These are phyloP conservation scores for Drosophila tripunctata DNA, from an alignment of 2,888 invertebrate genomes.

Conservation along the genomic window DNA sequence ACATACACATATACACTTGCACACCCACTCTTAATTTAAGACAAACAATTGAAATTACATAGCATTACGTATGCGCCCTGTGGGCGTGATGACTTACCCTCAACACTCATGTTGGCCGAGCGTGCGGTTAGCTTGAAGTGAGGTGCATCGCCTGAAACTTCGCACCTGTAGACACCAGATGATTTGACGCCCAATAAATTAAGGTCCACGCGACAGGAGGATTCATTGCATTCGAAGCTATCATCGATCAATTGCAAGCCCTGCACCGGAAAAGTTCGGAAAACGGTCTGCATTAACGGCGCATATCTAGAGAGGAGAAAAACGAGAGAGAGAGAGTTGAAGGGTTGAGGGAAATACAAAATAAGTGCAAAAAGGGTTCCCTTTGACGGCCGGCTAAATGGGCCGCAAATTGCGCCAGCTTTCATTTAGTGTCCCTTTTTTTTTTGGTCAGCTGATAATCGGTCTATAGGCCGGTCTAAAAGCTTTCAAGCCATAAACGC, in stretches of 20 bases:
- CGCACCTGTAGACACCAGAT: constrained; percentile 86
- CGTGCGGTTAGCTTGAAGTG: constrained; percentile 86
- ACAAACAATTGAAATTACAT: constrained; percentile 71
- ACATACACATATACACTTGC: constrained; percentile 2
- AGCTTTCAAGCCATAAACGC: constrained; percentile 71
- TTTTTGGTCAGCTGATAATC: constrained; percentile 63
- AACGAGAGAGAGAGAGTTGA: neutral
- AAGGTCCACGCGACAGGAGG: constrained; percentile 81
- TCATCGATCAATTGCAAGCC: constrained; percentile 79
- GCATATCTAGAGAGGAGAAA: constrained; percentile 72
- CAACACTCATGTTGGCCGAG: constrained; percentile 86
- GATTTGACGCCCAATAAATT: constrained; percentile 80
- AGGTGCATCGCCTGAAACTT: constrained; percentile 87
- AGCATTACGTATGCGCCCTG: constrained; percentile 60
- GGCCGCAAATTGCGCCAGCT: constrained; percentile 61
- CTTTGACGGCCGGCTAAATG: constrained; percentile 54
- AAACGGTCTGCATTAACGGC: constrained; percentile 80
- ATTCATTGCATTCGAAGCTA: constrained; percentile 81
- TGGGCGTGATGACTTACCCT: constrained; percentile 84
- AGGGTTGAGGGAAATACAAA: neutral
- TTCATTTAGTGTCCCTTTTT: constrained; percentile 43
- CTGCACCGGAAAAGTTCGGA: constrained; percentile 78
- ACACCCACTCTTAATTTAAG: constrained; percentile 62
- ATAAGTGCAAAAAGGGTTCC: constrained; percentile 26
- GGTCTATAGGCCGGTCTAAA: constrained; percentile 61